phyloP scores from a whole-genome alignment of 2,888 invertebrate genomes.

The Pachliopta kotzebuea region DNA sequence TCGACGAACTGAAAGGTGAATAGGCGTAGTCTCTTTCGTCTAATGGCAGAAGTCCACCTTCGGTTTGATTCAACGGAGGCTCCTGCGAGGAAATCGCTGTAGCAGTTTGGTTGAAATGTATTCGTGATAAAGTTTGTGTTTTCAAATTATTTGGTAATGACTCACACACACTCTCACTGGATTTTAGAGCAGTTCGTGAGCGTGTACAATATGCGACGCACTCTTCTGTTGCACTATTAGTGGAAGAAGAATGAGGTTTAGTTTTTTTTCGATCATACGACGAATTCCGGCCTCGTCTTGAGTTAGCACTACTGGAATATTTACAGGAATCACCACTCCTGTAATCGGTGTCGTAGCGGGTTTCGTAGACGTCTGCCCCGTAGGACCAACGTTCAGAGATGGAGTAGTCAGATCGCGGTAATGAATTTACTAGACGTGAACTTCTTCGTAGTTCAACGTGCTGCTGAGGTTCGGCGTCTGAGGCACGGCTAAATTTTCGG shows the following conservation, averaged over 20 bases:
- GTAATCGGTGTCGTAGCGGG: slow-evolving; percentile 63
- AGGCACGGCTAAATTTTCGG: slow-evolving; percentile 54
- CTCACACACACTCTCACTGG: slow-evolving; percentile 69
- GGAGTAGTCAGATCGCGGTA: slow-evolving; percentile 76
- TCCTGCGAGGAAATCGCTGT: slow-evolving; percentile 48
- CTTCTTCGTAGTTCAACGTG: slow-evolving; percentile 66
- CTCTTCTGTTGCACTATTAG: slow-evolving; percentile 54
- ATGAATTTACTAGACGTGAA: slow-evolving; percentile 73
- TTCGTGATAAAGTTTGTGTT: slow-evolving; percentile 45
- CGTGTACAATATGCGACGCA: slow-evolving; percentile 74
- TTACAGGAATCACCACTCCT: slow-evolving; percentile 63
- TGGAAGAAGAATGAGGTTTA: slow-evolving; percentile 51
- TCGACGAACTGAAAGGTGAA: slow-evolving; percentile 75
- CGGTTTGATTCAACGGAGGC: slow-evolving; percentile 49
- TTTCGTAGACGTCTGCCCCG: slow-evolving; percentile 78
- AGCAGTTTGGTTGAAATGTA: slow-evolving; percentile 47
- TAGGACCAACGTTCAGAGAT: slow-evolving; percentile 81
- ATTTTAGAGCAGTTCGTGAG: slow-evolving; percentile 73
- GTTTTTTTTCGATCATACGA: slow-evolving; percentile 72
- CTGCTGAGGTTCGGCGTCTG: slow-evolving; percentile 65
- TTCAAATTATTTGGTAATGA: slow-evolving; percentile 50
- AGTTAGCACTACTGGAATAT: slow-evolving; percentile 44
- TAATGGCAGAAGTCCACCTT: slow-evolving; percentile 70
- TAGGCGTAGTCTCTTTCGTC: slow-evolving; percentile 77
- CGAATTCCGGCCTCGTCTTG: slow-evolving; percentile 62